These are phyloP conservation scores for Drosophila anomelani DNA, from an alignment of 2,888 invertebrate species.

Conservation along the genomic window DNA sequence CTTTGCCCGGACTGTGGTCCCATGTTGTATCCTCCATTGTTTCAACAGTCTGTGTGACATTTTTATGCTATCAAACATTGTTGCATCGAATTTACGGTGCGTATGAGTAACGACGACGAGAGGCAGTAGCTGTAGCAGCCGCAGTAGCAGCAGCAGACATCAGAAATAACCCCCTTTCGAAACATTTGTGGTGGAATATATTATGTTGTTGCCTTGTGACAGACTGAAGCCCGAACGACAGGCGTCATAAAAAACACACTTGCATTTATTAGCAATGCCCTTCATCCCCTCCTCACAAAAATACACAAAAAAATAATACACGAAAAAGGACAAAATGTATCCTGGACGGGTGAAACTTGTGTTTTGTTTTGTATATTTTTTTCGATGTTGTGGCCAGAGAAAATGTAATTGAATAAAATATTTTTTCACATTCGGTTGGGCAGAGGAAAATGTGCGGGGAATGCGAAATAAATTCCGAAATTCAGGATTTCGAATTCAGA, in stretches of 20 bases:
- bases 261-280: constrained; percentile 71
- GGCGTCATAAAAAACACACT: constrained; percentile 76
- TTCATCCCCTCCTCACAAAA: constrained; percentile 29
- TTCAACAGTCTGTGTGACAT: constrained; percentile 75
- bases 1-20: constrained; percentile 23
- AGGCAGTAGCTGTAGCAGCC: constrained; percentile 8
- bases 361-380: not conserved
- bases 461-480: constrained; percentile 23
- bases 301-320: constrained; percentile 3
- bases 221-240: constrained; percentile 54
- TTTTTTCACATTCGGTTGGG: constrained; percentile 23
- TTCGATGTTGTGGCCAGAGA: not conserved
- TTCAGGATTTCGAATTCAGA: constrained; percentile 5
- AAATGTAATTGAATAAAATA: constrained; percentile 42
- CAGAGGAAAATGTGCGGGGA: constrained; percentile 15
- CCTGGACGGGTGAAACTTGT: constrained; percentile 5
- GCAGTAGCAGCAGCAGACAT: constrained; percentile 4
- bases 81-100: constrained; percentile 80
- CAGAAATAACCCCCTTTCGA: constrained; percentile 12
- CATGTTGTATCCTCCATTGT: constrained; percentile 68
- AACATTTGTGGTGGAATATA: constrained; percentile 62
- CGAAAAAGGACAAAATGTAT: constrained; percentile 20
- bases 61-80: constrained; percentile 76
- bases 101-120: constrained; percentile 75
- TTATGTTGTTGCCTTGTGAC: constrained; percentile 53